A percentile compares a stretch with the other conserved stretches of the same genome.
Evolutionary conservation across 2,797 vertebrate species (phyloP).

Genomic region (Amblyopsis hoosieri): DNA sequence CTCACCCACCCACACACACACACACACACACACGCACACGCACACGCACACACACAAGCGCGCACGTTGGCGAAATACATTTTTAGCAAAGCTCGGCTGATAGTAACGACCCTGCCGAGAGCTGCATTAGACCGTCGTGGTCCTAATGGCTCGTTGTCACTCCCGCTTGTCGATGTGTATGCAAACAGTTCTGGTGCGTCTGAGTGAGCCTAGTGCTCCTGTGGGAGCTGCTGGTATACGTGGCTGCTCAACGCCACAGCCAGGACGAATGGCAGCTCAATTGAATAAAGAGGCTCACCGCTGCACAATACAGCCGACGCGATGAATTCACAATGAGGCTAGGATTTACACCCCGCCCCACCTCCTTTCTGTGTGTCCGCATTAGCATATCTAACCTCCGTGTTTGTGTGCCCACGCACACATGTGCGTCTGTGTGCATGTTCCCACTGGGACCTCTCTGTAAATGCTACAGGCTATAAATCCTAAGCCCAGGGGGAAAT

Average conservation of each 20-base stretch:
- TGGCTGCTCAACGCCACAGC: slow-evolving; percentile 61
- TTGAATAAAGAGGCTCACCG: slow-evolving; percentile 72
- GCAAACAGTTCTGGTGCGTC: slow-evolving; percentile 65
- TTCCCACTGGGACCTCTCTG: slow-evolving; percentile 57
- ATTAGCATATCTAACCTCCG: slow-evolving; percentile 69
- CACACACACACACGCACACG: background rate
- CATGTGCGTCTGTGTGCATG: slow-evolving; percentile 44
- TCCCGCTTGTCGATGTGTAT: slow-evolving; percentile 56
- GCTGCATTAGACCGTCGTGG: slow-evolving; percentile 54
- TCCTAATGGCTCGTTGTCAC: slow-evolving; percentile 66
- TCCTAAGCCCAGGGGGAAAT: slow-evolving; percentile 47
- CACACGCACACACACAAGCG: slow-evolving; percentile 17
- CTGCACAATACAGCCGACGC: slow-evolving; percentile 66
- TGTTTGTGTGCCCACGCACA: slow-evolving; percentile 10
- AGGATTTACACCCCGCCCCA: slow-evolving; percentile 62
- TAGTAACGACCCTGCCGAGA: slow-evolving; percentile 62
- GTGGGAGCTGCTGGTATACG: slow-evolving; percentile 62
- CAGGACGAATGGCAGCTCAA: slow-evolving; percentile 70
- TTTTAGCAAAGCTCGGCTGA: slow-evolving; percentile 45
- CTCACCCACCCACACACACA: slow-evolving; percentile 2
- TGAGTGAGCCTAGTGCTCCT: slow-evolving; percentile 61
- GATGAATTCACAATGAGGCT: slow-evolving; percentile 72
- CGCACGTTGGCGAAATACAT: slow-evolving; percentile 28
- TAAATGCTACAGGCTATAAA: slow-evolving; percentile 70
- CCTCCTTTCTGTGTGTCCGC: slow-evolving; percentile 53